These are phyloP conservation scores for Pelecanus crispus DNA, from an alignment of 2,113 vertebrate genomes.

Conservation along the genomic window DNA sequence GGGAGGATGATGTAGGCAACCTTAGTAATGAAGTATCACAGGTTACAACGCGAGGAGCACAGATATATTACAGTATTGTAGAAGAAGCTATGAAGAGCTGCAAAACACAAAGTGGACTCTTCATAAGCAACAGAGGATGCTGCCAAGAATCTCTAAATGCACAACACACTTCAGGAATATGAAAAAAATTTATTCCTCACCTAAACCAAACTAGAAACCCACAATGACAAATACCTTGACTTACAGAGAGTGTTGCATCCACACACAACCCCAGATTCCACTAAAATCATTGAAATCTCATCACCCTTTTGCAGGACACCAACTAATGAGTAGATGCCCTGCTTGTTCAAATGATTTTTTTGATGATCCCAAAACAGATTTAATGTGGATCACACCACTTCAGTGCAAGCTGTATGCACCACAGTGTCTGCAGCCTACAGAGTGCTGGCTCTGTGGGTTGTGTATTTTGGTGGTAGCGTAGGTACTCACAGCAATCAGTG, in stretches of 20 bases:
- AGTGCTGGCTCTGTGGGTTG: neutral
- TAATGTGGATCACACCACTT: neutral
- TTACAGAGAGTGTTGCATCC: neutral
- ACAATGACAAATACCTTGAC: rapidly evolving
- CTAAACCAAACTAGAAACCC: neutral
- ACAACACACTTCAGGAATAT: neutral
- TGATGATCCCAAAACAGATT: neutral
- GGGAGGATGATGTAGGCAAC: rapidly evolving
- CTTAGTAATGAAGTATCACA: rapidly evolving
- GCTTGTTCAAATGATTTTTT: neutral
- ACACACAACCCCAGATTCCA: neutral
- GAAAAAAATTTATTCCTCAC: rapidly evolving
- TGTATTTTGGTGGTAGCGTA: neutral
- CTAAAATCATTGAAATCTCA: neutral
- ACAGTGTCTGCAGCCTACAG: neutral
- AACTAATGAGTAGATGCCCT: neutral
- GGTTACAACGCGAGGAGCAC: rapidly evolving
- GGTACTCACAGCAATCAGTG: neutral
- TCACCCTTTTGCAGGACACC: neutral
- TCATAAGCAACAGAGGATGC: rapidly evolving
- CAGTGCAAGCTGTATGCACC: neutral
- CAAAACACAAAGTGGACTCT: neutral
- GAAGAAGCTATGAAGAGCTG: neutral
- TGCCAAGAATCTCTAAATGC: neutral
- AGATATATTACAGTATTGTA: neutral